These are phyloP conservation scores for Rhingia campestris DNA, from an alignment of 2,888 invertebrate genomes.

Conservation along the genomic window DNA sequence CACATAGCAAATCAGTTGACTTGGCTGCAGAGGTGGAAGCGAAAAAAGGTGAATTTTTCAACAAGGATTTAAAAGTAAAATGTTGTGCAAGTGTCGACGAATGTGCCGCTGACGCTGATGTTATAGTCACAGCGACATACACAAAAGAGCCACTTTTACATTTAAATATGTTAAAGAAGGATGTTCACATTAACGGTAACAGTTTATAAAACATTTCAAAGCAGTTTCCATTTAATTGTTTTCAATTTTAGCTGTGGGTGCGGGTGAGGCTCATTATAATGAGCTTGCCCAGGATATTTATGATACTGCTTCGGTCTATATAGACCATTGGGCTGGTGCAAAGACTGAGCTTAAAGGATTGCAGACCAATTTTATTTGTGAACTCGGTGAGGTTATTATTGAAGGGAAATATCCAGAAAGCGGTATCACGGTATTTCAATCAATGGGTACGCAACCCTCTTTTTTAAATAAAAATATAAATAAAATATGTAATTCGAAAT, in stretches of 20 bases:
- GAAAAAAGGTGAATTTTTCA: constrained; percentile 63
- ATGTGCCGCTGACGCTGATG: constrained; percentile 85
- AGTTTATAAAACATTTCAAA: neutral
- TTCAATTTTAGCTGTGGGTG: constrained; percentile 84
- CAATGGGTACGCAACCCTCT: constrained; percentile 83
- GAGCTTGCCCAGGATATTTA: constrained; percentile 85
- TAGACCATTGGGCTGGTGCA: constrained; percentile 84
- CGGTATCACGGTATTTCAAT: constrained; percentile 85
- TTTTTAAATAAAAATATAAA: neutral
- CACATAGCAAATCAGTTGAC: constrained; percentile 78
- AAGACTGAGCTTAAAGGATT: constrained; percentile 83
- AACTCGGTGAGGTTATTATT: constrained; percentile 84
- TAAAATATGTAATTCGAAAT: neutral
- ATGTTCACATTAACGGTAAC: constrained; percentile 86
- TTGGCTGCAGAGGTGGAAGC: constrained; percentile 80
- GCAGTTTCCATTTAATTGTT: neutral
- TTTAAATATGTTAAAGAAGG: constrained; percentile 83
- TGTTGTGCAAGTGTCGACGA: constrained; percentile 79
- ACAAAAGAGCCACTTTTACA: constrained; percentile 83
- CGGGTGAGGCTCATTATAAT: constrained; percentile 82
- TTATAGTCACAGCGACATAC: constrained; percentile 86
- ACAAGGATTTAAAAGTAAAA: constrained; percentile 72
- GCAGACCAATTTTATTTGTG: constrained; percentile 84
- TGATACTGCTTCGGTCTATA: constrained; percentile 83
- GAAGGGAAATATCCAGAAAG: constrained; percentile 77